Evolutionary conservation across 2,888 invertebrate species (phyloP), one percentile per base, ranked within the genome.

Genomic region (Mesodorylaimus sp.): DNA sequence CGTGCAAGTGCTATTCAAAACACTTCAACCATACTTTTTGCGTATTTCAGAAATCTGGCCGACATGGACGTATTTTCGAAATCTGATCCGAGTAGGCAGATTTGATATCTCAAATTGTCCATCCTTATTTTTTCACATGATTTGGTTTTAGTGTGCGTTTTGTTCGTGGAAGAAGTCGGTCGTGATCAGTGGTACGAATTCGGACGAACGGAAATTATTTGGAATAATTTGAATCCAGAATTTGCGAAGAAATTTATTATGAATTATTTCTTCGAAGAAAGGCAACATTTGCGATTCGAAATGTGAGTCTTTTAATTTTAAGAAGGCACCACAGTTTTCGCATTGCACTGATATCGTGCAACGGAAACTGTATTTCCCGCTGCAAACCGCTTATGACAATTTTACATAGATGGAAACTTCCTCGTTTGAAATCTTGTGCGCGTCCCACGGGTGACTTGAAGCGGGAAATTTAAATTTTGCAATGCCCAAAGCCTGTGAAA

Each of bases 1-100:
- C n/a, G n/a, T n/a, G n/a, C n/a, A n/a, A n/a, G n/a, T n/a, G n/a
- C n/a, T n/a, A n/a, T n/a, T n/a, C n/a, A n/a, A n/a, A n/a, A n/a
- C n/a, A n/a, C n/a, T n/a, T n/a, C n/a, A n/a, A n/a, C n/a, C n/a
- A n/a, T n/a, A n/a, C n/a, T n/a, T n/a, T n/a, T n/a, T n/a, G n/a
- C n/a, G n/a, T 45, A 26, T 56, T 51, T 51, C 37, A 56, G 61
- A 27, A 53, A 59, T 23, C 54, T 63, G 5, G 52, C 54, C 36
- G 59, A 64, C 49, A 46, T 55, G 37, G 64, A 63, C 49, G 50
- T 59, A 3, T 55, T 63, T 47, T 59, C 63, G 19, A 63, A 64
- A 49, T 57, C 57, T n/a, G 64, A 63, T 50, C 63, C 63, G 2
- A 52, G 49, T 49, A 49, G 23, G 23, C 46, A 5, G 10, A 26